Evolutionary conservation across 1,140 invertebrate genomes (phyloP), one percentile per base, ranked within the genome.

Genomic region (Hypsibius dujardini): DNA sequence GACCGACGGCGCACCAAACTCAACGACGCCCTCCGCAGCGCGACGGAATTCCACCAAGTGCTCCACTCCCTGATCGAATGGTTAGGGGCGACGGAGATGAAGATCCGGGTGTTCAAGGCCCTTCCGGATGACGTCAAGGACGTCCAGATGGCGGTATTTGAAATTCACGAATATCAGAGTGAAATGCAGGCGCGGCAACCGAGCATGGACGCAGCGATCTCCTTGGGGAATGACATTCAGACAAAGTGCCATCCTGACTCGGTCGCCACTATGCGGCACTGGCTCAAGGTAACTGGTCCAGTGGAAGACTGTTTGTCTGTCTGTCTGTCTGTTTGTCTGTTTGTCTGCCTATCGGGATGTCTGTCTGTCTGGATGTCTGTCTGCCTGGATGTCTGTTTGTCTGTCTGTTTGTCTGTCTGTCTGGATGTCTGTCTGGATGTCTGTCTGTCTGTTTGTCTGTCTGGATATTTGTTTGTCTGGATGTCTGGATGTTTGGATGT

Each of bases 271-370:
- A 92, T 98, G 76, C 94, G 95, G 78, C 92, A 97, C 78, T 97
- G 93, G 92, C 90, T 96, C 69, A 92, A 90, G 1, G 94, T 96
- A 71, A 93, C 97, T 71, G 88, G 95, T 76, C 88, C 90, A n/a
- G 28, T 28, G 28, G 28, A 28, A 28, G 28, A 28, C 28, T 28
- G 28, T 28, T 28, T 28, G 28, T 28, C 28, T 28, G 28, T 28
- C 28, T 28, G 28, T 28, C 28, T 28, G 28, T 28, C 28, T 28
- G 28, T 28, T 28, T 28, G 28, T 28, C 28, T 28, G 28, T 28
- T 28, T 28, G 28, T 28, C 28, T 28, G 28, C 28, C 28, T 28
- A 28, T 28, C 28, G 28, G 28, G 28, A 28, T 28, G 28, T 28
- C 28, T 28, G 28, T 28, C 28, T 28, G 28, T 28, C 28, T 28